A percentile compares a stretch with the other conserved stretches of the same genome.
phyloP scores from a whole-genome alignment of 2,888 invertebrate species.

The Cyrtodaria siliqua region DNA sequence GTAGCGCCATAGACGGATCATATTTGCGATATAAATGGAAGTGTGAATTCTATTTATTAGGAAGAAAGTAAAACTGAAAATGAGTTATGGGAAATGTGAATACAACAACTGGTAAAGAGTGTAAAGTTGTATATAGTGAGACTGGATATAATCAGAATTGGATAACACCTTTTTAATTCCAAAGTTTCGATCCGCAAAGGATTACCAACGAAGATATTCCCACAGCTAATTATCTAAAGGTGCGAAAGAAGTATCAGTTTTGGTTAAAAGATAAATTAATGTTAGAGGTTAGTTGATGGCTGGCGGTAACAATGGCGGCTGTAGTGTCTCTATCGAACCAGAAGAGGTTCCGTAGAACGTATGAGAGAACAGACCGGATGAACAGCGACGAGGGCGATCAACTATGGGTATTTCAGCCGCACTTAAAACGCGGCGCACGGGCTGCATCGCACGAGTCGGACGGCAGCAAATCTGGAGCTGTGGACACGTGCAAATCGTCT shows the following conservation, averaged over 20 bases:
- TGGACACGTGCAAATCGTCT: constrained; percentile 59
- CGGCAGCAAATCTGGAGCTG: constrained; percentile 51
- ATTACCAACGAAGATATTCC: constrained; percentile 25
- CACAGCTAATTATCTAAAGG: constrained; percentile 21
- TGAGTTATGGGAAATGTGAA: background rate
- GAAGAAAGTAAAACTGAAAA: background rate
- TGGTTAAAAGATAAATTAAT: constrained; percentile 24
- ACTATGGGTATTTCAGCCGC: constrained; percentile 69
- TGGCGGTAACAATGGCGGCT: constrained; percentile 59
- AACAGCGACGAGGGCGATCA: constrained; percentile 74
- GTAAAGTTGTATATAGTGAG: background rate
- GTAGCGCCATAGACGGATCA: no score
- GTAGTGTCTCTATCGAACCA: constrained; percentile 80
- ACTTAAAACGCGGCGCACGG: constrained; percentile 43
- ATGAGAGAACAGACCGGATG: constrained; percentile 72
- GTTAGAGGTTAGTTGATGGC: constrained; percentile 50
- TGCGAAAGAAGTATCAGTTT: constrained; percentile 25
- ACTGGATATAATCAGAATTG: no score
- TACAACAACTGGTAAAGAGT: background rate
- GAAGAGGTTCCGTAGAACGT: constrained; percentile 77
- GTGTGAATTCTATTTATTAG: background rate
- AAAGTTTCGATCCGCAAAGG: background rate
- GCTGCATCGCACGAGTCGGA: constrained; percentile 55
- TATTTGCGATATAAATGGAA: background rate
- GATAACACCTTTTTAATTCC: background rate